phyloP scores from a whole-genome alignment of 1,140 invertebrate species.

The Nomia melanderi region DNA sequence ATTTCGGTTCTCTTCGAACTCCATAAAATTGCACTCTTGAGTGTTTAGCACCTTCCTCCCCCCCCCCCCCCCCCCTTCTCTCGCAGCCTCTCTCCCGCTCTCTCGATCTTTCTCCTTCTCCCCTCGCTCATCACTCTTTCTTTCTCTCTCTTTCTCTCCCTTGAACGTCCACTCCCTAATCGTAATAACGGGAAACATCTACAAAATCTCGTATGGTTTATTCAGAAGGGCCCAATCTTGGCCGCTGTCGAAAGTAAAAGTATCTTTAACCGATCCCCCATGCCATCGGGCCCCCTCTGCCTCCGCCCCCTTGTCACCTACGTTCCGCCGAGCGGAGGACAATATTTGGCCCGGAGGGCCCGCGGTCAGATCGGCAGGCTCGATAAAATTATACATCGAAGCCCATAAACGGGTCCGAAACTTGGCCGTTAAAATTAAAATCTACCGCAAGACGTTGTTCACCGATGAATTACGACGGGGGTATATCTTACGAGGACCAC shows the following conservation, averaged over 20 bases:
- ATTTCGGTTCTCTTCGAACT: background rate
- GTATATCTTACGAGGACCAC: conserved; percentile 60
- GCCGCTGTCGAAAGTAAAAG: conserved; percentile 39
- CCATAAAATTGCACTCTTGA: background rate
- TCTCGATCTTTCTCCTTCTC: too few relatives aligned
- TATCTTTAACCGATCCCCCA: conserved; percentile 19
- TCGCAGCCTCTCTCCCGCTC: background rate
- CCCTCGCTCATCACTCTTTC: too few relatives aligned
- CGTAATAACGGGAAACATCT: background rate
- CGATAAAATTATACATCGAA: conserved; percentile 79
- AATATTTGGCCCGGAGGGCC: conserved; percentile 66
- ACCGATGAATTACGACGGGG: conserved; percentile 69
- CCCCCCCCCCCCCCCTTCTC: background rate
- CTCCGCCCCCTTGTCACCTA: conserved; percentile 34
- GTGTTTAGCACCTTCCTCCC: background rate
- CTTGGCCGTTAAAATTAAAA: conserved; percentile 78
- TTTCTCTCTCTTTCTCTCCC: too few relatives aligned
- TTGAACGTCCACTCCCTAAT: background rate
- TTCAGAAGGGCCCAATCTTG: background rate
- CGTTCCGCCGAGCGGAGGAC: conserved; percentile 44
- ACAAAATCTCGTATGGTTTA: background rate
- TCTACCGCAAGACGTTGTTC: conserved; percentile 68
- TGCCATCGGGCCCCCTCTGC: background rate
- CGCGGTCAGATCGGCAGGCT: conserved; percentile 74
- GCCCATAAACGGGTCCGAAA: conserved; percentile 75